Percentiles rank a stretch among this genome's conserved stretches.
These are phyloP conservation scores for Erebia epiphron DNA, from an alignment of 2,888 invertebrate genomes.

Conservation along the genomic window DNA sequence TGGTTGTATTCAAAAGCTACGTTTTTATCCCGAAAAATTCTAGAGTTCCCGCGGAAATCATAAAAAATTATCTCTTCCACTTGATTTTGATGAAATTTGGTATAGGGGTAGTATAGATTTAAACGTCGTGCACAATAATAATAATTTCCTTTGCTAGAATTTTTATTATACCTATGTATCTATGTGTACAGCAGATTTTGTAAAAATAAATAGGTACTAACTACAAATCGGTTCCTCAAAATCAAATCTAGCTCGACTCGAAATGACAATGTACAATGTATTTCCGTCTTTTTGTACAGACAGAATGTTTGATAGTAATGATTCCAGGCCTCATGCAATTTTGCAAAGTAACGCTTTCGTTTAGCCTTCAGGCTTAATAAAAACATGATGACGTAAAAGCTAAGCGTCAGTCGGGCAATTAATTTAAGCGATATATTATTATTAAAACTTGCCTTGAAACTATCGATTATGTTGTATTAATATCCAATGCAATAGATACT, in stretches of 20 bases:
- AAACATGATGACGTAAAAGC: slow-evolving; percentile 27
- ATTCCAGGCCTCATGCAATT: slow-evolving; percentile 22
- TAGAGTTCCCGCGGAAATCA: too few species aligned
- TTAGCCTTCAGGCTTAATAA: slow-evolving; percentile 17
- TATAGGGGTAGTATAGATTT: too few species aligned
- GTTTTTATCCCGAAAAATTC: too few species aligned
- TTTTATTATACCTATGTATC: not conserved
- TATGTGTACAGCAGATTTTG: not conserved
- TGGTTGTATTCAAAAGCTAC: too few species aligned
- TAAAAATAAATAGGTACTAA: not conserved
- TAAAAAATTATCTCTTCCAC: too few species aligned
- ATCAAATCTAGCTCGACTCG: slow-evolving; percentile 1
- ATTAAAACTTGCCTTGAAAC: slow-evolving; percentile 32
- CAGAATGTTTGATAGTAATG: not conserved
- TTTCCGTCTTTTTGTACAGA: slow-evolving; percentile 13
- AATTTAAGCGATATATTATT: slow-evolving; percentile 24
- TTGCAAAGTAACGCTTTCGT: slow-evolving; percentile 32
- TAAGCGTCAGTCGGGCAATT: slow-evolving; percentile 31
- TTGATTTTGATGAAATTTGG: too few species aligned
- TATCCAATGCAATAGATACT: slow-evolving; percentile 5
- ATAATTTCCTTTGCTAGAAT: not conserved
- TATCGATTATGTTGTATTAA: slow-evolving; percentile 32
- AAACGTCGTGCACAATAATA: not conserved
- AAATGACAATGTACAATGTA: slow-evolving; percentile 13
- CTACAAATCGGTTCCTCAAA: not conserved